Conservation (phyloP, 2,113 vertebrate genomes). For the Potamarius usumacintae region DNA sequence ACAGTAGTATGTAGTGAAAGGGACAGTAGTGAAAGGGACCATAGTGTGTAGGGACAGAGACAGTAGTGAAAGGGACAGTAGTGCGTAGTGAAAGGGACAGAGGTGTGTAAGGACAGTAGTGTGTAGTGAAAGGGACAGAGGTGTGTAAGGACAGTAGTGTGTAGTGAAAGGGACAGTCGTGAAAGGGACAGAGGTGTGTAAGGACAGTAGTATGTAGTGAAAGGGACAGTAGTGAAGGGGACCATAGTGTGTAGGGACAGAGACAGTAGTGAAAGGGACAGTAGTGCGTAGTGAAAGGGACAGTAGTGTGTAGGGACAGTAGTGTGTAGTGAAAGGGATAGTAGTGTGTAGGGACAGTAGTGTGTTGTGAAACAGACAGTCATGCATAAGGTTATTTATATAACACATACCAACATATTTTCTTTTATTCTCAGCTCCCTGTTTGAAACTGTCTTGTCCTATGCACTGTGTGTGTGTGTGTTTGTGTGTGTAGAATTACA, state of each 20-base stretch:
- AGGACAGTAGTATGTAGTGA: not conserved
- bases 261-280: not conserved
- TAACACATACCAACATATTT: not conserved
- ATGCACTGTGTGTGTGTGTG: not conserved
- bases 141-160: not conserved
- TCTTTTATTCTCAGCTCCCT: not conserved
- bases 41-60: too few relatives aligned
- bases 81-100: too few relatives aligned
- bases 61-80: too few relatives aligned
- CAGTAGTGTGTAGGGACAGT: not conserved
- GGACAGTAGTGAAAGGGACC: too few relatives aligned
- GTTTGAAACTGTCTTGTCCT: not conserved
- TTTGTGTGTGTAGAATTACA: not conserved
- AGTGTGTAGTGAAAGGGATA: too few relatives aligned
- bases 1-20: not conserved
- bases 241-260: too few relatives aligned
- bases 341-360: too few relatives aligned
- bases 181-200: too few relatives aligned
- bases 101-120: too few relatives aligned
- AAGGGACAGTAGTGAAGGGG: not conserved
- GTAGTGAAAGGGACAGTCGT: not conserved
- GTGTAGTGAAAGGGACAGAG: too few relatives aligned
- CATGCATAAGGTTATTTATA: not conserved
- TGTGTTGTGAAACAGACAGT: too few relatives aligned
- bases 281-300: not conserved